A percentile compares a stretch with the other conserved stretches of the same genome.
Conservation (phyloP, 2,888 invertebrate species). For the Tiphia femorata region DNA sequence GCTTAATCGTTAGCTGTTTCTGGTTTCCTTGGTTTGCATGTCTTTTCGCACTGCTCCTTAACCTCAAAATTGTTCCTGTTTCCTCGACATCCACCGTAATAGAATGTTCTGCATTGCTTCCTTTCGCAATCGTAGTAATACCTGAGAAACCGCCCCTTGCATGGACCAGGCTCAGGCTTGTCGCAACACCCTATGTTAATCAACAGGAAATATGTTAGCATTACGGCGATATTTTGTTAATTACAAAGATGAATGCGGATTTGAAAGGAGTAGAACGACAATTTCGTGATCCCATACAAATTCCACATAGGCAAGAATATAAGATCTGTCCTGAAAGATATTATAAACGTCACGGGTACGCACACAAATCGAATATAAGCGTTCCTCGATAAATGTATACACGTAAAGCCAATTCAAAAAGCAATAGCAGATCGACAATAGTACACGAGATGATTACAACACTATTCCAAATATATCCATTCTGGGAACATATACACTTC, state of each 20-base stretch:
- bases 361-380: too few species aligned
- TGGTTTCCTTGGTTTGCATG: conserved; percentile 10
- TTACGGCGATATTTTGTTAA: too few species aligned
- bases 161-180: conserved; percentile 20
- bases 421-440: too few species aligned
- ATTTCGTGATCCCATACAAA: background rate
- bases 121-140: conserved; percentile 14
- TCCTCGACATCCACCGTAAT: conserved; percentile 29
- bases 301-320: background rate
- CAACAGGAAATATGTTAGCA: too few species aligned
- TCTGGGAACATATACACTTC: too few species aligned
- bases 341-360: too few species aligned
- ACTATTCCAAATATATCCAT: too few species aligned
- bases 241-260: background rate
- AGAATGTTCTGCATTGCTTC: conserved; percentile 19
- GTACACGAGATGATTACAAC: too few species aligned
- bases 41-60: background rate
- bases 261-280: background rate
- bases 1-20: background rate
- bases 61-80: conserved; percentile 22
- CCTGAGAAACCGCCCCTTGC: conserved; percentile 29
- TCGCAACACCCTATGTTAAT: too few species aligned
- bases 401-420: too few species aligned
- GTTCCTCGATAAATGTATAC: too few species aligned
- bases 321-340: background rate